Evolutionary conservation across 2,888 invertebrate species (phyloP), one percentile per base, ranked within the genome.

Genomic region (Nomada hirtipes): DNA sequence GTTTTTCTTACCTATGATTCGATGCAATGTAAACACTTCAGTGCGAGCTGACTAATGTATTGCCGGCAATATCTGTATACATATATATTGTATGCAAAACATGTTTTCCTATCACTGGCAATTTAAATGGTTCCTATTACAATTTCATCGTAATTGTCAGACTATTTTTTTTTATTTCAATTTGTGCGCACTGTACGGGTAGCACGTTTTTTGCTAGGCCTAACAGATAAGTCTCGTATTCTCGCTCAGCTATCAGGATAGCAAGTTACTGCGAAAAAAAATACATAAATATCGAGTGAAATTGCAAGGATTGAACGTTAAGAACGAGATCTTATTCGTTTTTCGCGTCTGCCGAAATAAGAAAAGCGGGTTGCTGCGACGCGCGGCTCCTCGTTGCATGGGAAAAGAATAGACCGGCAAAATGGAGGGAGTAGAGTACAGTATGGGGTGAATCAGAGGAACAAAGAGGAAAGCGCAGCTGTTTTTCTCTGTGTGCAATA

Each of bases 391-490:
- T 55, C 42, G 15, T 11, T 11, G 29, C 52, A 50, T 13, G 11
- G 50, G 52, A 57, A 70, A 50, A 69, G 75, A 63, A 61, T 55
- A 63, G 69, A 20, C 47, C 36, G 13, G 42, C 4, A 20, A 26
- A 20, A 20, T 11, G 44, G 69, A 36, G n/a, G 55, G 36, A 44
- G 52, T 57, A 55, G 26, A 63, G 26, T 13, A 1, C 26, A 44
- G 79, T 23, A 50, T 44, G 78, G 82, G 78, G 71, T 75, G 55
- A 74, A 70, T 68, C 47, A 15, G 47, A 64, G 55, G 63, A 71
- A 82, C 82, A 78, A 82, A 82, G 68, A 69, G 83, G 50, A 75
- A 79, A 73, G 70, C 61, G 57, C 83, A 82, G 82, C 79, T 79
- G 82, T 72, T 47, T 47, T 47, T 13, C 11, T 60, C 47, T 2